A percentile compares a stretch with the other conserved stretches of the same genome.
phyloP scores from a whole-genome alignment of 2,888 invertebrate genomes.

The Xanthostigma xanthostigma region DNA sequence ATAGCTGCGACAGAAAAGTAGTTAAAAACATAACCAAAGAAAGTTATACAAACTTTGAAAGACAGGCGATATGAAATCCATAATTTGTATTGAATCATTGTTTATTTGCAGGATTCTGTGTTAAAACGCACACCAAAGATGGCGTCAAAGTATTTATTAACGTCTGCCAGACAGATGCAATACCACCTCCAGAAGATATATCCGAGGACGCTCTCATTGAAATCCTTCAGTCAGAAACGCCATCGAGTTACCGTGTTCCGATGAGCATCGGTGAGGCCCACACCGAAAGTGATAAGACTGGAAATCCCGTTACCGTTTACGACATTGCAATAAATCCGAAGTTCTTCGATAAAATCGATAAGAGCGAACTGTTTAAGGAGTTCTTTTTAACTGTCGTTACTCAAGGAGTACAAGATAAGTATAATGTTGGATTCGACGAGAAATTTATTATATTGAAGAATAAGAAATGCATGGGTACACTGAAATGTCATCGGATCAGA shows the following conservation, averaged over 20 bases:
- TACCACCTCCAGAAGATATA: conserved; percentile 58
- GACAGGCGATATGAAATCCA: too few relatives aligned
- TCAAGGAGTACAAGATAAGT: conserved; percentile 67
- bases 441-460: conserved; percentile 54
- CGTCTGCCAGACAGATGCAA: conserved; percentile 63
- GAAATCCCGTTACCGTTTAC: conserved; percentile 55
- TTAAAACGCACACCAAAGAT: conserved; percentile 53
- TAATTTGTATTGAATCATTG: too few relatives aligned
- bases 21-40: too few relatives aligned
- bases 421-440: conserved; percentile 51
- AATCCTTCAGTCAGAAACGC: conserved; percentile 50
- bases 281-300: conserved; percentile 61
- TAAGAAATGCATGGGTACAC: conserved; percentile 54
- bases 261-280: conserved; percentile 82
- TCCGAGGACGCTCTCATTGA: conserved; percentile 51
- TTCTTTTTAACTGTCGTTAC: conserved; percentile 69
- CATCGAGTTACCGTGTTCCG: conserved; percentile 62
- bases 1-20: too few relatives aligned
- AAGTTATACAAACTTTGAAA: too few relatives aligned
- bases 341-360: conserved; percentile 62
- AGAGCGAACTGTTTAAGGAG: conserved; percentile 52
- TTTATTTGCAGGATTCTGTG: conserved; percentile 50
- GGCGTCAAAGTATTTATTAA: conserved; percentile 73
- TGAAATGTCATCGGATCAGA: conserved; percentile 61
- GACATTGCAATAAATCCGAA: conserved; percentile 71